phyloP scores from a whole-genome alignment of 2,797 vertebrate genomes.

The Macropus fuliginosus region DNA sequence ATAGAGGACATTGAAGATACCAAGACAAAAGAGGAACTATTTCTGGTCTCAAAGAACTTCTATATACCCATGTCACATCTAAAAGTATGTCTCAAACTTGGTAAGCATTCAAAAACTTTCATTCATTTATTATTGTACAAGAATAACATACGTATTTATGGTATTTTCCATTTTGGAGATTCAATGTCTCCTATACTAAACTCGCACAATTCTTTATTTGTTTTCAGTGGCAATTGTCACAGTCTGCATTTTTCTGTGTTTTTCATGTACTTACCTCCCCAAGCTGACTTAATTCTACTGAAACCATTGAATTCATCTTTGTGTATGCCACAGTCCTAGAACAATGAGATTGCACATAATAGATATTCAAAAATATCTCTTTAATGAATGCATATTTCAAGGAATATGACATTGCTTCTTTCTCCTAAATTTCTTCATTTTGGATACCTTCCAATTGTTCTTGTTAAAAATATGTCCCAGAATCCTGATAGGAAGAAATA shows the following conservation, averaged over 20 bases:
- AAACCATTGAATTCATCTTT: not conserved
- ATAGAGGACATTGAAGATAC: not conserved
- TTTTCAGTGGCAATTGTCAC: not conserved
- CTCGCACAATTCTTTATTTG: not conserved
- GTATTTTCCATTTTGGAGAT: not conserved
- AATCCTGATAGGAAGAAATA: not conserved
- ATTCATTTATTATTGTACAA: not conserved
- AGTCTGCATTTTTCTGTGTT: not conserved
- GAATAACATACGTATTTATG: not conserved
- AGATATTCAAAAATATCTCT: not conserved
- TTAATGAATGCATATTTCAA: not conserved
- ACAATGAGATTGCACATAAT: not conserved
- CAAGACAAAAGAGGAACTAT: not conserved
- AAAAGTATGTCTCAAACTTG: not conserved
- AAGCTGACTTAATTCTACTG: not conserved
- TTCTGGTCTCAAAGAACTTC: not conserved
- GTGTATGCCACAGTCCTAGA: not conserved
- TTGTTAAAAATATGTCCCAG: not conserved
- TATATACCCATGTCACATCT: not conserved
- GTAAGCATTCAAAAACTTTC: not conserved
- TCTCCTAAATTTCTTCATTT: not conserved
- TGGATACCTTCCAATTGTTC: not conserved
- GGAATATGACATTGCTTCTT: not conserved
- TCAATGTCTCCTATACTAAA: not conserved
- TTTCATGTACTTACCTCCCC: not conserved